These are phyloP conservation scores for Mesoligia furuncula DNA, from an alignment of 2,888 invertebrate genomes.

Conservation along the genomic window DNA sequence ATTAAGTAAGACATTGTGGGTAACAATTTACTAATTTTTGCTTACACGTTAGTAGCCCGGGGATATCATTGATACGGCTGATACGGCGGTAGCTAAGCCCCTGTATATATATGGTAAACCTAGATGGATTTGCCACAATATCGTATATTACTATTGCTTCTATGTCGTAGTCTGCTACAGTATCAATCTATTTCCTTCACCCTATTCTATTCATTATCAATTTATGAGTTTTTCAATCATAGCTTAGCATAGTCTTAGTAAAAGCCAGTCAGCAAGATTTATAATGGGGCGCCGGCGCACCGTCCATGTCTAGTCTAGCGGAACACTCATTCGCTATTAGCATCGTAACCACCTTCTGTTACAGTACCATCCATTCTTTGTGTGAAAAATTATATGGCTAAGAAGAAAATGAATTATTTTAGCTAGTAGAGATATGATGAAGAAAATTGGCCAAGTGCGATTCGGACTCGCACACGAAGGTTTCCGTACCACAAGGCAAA, in stretches of 20 bases:
- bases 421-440: background rate
- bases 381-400: background rate
- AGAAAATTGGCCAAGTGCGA: too few relatives aligned
- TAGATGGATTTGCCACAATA: background rate
- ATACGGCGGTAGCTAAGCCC: too few relatives aligned
- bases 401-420: background rate
- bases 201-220: background rate
- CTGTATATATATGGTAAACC: too few relatives aligned
- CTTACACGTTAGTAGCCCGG: too few relatives aligned
- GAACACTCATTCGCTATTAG: background rate
- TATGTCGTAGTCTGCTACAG: background rate
- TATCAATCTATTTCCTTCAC: background rate
- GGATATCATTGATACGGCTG: too few relatives aligned
- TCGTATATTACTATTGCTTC: background rate
- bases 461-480: too few relatives aligned
- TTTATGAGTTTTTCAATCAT: background rate
- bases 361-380: background rate
- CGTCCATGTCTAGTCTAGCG: background rate
- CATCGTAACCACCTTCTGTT: background rate
- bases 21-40: too few relatives aligned
- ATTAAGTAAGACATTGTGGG: too few relatives aligned
- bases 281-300: background rate
- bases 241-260: background rate
- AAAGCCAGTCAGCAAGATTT: background rate
- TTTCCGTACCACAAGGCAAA: too few relatives aligned